A percentile compares a stretch with the other conserved stretches of the same genome.
These are phyloP conservation scores for Pomatostomus ruficeps DNA, from an alignment of 2,113 vertebrate genomes.

Conservation along the genomic window DNA sequence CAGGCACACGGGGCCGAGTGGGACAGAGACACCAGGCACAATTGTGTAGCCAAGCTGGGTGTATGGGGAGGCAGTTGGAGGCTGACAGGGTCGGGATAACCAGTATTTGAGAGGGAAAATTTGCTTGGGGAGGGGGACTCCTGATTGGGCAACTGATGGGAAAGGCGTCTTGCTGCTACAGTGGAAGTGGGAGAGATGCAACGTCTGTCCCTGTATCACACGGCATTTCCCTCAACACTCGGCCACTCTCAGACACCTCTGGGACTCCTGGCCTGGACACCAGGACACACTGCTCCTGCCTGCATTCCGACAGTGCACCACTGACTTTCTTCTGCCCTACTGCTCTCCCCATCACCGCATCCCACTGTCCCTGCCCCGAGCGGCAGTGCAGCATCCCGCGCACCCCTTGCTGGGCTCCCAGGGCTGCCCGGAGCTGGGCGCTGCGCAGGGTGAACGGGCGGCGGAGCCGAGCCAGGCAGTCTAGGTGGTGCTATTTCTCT, in stretches of 20 bases:
- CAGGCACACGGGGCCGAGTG: accelerated
- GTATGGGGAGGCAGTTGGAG: background rate
- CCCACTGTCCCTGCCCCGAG: background rate
- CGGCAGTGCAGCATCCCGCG: background rate
- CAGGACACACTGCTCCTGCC: background rate
- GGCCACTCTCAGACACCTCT: accelerated
- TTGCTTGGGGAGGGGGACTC: background rate
- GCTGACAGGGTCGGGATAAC: background rate
- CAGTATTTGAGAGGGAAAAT: background rate
- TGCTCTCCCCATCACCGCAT: background rate
- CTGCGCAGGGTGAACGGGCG: background rate
- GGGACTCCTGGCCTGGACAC: accelerated
- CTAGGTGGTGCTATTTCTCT: constrained; percentile 80
- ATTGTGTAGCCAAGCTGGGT: background rate
- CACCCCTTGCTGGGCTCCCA: background rate
- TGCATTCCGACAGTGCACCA: background rate
- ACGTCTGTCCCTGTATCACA: background rate
- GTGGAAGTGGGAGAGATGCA: background rate
- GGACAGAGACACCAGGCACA: background rate
- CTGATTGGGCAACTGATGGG: background rate
- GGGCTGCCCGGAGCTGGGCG: background rate
- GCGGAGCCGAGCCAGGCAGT: constrained; percentile 31
- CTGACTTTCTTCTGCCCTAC: background rate
- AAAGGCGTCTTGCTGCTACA: background rate
- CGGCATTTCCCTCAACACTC: background rate